Percentiles rank a stretch among this genome's conserved stretches.
These are phyloP conservation scores for Papilio gigon DNA, from an alignment of 2,888 invertebrate genomes.

Conservation along the genomic window DNA sequence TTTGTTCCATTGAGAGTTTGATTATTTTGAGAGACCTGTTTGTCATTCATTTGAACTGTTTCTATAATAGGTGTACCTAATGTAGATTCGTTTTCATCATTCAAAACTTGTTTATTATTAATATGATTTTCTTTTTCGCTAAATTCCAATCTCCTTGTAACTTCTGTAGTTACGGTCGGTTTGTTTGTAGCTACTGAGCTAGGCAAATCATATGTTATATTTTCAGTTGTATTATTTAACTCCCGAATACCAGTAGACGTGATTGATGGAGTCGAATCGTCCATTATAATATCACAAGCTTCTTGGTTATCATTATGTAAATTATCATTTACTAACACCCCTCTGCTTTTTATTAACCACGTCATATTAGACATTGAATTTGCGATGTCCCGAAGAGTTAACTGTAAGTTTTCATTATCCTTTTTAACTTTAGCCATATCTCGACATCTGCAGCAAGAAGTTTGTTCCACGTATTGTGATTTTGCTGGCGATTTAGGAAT, in stretches of 20 bases:
- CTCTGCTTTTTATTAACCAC: conserved; percentile 46
- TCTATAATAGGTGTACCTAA: background rate
- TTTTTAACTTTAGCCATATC: conserved; percentile 52
- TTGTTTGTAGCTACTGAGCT: background rate
- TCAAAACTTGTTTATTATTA: background rate
- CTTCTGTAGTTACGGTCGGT: background rate
- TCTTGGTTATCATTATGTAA: conserved; percentile 26
- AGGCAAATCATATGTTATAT: conserved; percentile 1
- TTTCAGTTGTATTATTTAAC: background rate
- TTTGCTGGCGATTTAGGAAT: conserved; percentile 61
- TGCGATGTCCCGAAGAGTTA: conserved; percentile 47
- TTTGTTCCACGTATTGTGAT: conserved; percentile 38
- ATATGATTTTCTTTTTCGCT: background rate
- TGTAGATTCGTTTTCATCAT: background rate
- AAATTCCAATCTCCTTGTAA: background rate
- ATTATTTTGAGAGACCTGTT: background rate
- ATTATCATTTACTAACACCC: conserved; percentile 28
- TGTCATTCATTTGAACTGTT: background rate
- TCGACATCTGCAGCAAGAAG: conserved; percentile 42
- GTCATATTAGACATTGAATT: conserved; percentile 53
- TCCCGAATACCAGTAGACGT: background rate
- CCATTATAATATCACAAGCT: conserved; percentile 25
- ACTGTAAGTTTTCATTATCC: conserved; percentile 51
- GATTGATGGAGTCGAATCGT: background rate
- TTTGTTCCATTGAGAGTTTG: background rate